Base-by-base conservation (phyloP, 2,113 vertebrate species). In the Onychorhynchus coronatus region DNA sequence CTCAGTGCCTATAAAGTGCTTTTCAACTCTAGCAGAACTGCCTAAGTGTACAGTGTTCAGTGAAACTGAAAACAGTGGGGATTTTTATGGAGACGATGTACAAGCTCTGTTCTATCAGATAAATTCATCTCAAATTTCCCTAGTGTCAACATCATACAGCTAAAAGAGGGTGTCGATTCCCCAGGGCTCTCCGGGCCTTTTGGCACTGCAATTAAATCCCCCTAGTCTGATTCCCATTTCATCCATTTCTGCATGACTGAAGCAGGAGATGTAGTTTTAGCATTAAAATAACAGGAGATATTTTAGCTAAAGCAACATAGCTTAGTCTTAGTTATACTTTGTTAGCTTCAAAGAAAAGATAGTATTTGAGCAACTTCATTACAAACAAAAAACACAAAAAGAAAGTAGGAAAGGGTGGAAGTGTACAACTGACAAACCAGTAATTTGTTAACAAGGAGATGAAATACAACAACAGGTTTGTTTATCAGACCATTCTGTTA, bases 401-500 rank as follows among this genome's bases (percentile, higher is more conserved):
- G 50, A 59, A 23, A 53, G 35, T 28, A 76, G 62, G 44, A 33
- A 85, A 91, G 35, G n/a, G 53, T 37, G 7, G 44, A 86, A 86
- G 65, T 18, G 13, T 28, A 42, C 35, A 88, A 37, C 22, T 85
- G 78, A 83, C 50, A 90, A 88, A 91, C 19, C 39, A 59, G 35
- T 83, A 71, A 86, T 95, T 95, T 92, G 65, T 65, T 84, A 93
- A 81, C 12, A 81, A 31, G 47, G 50, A 61, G n/a, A 85, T 81
- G 61, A 92, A 96, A 75, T 92, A 18, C 56, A 66, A 24, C 44
- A 85, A 63, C 63, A 56, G 68, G 78, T 87, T 92, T 92, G 56
- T 94, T 96, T 96, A 89, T 94, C 31, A 72, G 83, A 77, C 79
- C 44, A n/a, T 77, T 94, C 70, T 78, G 59, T 94, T 97, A 92